Evolutionary conservation across 2,797 vertebrate genomes (phyloP).

Genomic region (Protosalanx chinensis): DNA sequence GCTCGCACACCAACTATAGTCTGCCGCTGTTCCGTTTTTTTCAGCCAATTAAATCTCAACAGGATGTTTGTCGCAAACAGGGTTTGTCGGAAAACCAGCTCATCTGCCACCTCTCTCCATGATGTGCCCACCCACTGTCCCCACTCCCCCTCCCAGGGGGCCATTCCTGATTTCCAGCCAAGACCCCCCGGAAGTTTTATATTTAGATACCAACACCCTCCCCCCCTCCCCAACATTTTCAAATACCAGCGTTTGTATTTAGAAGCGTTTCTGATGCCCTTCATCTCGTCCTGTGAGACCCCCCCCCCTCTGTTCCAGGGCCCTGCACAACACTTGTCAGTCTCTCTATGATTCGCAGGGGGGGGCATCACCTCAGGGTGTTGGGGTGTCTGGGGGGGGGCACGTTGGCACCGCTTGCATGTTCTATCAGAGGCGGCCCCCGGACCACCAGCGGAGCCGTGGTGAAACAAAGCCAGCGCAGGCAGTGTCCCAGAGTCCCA

Average conservation of each 20-base stretch:
- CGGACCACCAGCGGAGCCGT: constrained; percentile 28
- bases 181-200: constrained; percentile 41
- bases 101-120: constrained; percentile 1
- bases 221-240: neutral
- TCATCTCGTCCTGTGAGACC: constrained; percentile 34
- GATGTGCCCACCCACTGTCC: neutral
- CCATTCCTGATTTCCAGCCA: constrained; percentile 21
- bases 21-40: no score
- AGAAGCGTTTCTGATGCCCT: constrained; percentile 38
- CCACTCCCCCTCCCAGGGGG: neutral
- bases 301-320: constrained; percentile 15
- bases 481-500: constrained; percentile 36
- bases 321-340: constrained; percentile 2
- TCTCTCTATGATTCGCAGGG: constrained; percentile 5
- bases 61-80: constrained; percentile 9
- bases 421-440: constrained; percentile 7
- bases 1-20: neutral
- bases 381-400: constrained; percentile 18
- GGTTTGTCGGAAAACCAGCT: neutral
- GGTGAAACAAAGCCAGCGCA: constrained; percentile 29
- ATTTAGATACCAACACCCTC: constrained; percentile 8
- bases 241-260: constrained; percentile 46
- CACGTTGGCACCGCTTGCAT: neutral
- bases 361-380: no score
- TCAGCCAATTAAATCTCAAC: no score